Evolutionary conservation across 2,888 invertebrate genomes (phyloP).

Genomic region (Drosophila vallismaia): DNA sequence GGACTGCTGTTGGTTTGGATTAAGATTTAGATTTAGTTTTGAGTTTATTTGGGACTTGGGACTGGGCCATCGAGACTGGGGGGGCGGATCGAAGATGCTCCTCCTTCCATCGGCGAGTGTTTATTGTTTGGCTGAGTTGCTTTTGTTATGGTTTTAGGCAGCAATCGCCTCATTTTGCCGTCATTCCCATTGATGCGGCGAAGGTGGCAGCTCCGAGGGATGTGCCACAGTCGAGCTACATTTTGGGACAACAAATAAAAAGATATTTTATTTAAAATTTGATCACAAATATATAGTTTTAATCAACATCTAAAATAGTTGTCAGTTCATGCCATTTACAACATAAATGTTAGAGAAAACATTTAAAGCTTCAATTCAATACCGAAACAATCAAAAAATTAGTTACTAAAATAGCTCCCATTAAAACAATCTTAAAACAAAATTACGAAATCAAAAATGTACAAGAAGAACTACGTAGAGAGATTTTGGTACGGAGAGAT

Average conservation of each 20-base stretch:
- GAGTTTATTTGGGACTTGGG: neutral
- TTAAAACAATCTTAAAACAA: slow-evolving; percentile 26
- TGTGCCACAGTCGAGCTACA: slow-evolving; percentile 97
- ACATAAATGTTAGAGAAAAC: slow-evolving; percentile 32
- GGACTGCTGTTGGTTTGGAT: slow-evolving; percentile 18
- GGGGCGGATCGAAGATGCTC: neutral
- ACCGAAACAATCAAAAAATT: slow-evolving; percentile 22
- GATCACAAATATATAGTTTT: neutral
- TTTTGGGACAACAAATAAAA: neutral
- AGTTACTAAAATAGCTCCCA: slow-evolving; percentile 42
- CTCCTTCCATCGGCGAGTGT: slow-evolving; percentile 19
- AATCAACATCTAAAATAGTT: slow-evolving; percentile 20
- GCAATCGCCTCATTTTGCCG: slow-evolving; percentile 86
- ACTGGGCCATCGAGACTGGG: slow-evolving; percentile 5
- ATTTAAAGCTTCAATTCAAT: slow-evolving; percentile 26
- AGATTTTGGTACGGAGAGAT: slow-evolving; percentile 12
- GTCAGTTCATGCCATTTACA: slow-evolving; percentile 28
- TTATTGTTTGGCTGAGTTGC: slow-evolving; percentile 38
- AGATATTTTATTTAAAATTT: slow-evolving; percentile 13
- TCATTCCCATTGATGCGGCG: slow-evolving; percentile 99
- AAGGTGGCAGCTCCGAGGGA: slow-evolving; percentile 98
- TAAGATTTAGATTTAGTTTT: slow-evolving; percentile 22
- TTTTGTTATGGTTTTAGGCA: slow-evolving; percentile 82
- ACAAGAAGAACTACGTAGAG: slow-evolving; percentile 23
- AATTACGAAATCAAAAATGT: slow-evolving; percentile 40